These are phyloP conservation scores for Vanacampus margaritifer DNA, from an alignment of 2,113 vertebrate species.

Conservation along the genomic window DNA sequence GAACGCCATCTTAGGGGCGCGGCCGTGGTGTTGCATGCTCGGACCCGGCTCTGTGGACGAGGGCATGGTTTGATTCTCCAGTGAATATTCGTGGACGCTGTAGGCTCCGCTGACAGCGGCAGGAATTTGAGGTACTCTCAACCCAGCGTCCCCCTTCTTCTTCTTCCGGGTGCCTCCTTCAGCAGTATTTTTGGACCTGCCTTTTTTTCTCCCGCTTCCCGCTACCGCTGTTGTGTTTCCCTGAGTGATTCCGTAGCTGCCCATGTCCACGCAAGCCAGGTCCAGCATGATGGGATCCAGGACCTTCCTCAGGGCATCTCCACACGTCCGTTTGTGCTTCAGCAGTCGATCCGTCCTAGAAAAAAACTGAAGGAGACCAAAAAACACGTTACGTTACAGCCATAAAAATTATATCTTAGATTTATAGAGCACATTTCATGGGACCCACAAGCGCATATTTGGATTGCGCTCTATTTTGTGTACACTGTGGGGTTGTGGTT, in stretches of 20 bases:
- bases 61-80: constrained; percentile 82
- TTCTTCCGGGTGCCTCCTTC: constrained; percentile 86
- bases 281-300: constrained; percentile 83
- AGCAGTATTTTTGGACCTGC: constrained; percentile 81
- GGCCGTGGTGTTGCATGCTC: constrained; percentile 82
- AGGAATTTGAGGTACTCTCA: constrained; percentile 50
- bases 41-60: constrained; percentile 80
- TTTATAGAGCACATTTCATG: too few relatives aligned
- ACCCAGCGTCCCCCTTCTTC: constrained; percentile 69
- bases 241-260: constrained; percentile 85
- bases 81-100: constrained; percentile 81
- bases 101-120: constrained; percentile 67
- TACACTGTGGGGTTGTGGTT: too few relatives aligned
- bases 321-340: constrained; percentile 98
- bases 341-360: constrained; percentile 96
- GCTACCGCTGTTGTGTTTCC: constrained; percentile 76
- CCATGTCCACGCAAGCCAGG: constrained; percentile 76
- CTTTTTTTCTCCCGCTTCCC: constrained; percentile 82
- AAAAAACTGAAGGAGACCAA: constrained; percentile 81
- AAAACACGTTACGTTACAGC: background rate
- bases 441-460: too few relatives aligned
- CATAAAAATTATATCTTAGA: too few relatives aligned
- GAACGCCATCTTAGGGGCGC: constrained; percentile 87
- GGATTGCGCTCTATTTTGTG: too few relatives aligned
- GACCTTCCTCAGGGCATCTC: constrained; percentile 88